These are phyloP conservation scores for Drosophila parthenogenetica DNA, from an alignment of 2,888 invertebrate species.

Conservation along the genomic window DNA sequence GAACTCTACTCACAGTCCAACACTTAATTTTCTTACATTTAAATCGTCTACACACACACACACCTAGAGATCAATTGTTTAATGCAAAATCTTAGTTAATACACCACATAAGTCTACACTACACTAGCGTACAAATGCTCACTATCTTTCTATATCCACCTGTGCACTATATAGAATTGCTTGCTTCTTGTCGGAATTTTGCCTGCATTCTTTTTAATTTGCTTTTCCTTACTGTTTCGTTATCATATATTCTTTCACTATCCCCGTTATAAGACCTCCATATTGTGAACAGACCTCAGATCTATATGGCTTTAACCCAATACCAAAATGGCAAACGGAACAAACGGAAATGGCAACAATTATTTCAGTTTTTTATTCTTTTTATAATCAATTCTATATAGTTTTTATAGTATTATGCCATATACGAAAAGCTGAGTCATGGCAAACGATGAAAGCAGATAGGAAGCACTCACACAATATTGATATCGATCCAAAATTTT, in stretches of 20 bases:
- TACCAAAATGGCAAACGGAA: slow-evolving; percentile 30
- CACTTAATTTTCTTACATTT: too few relatives aligned
- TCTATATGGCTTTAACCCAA: not conserved
- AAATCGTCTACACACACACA: too few relatives aligned
- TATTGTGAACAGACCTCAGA: slow-evolving; percentile 14
- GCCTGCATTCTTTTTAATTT: slow-evolving; percentile 26
- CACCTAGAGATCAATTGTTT: too few relatives aligned
- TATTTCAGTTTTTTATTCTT: slow-evolving; percentile 4
- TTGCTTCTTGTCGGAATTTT: slow-evolving; percentile 19
- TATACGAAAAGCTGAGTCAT: slow-evolving; percentile 32
- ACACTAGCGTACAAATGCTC: not conserved
- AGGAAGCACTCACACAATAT: slow-evolving; percentile 11
- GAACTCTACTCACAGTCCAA: too few relatives aligned
- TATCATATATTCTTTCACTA: slow-evolving; percentile 26
- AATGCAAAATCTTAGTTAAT: not conserved
- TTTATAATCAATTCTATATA: slow-evolving; percentile 6
- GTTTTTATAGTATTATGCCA: slow-evolving; percentile 17
- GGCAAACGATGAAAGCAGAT: slow-evolving; percentile 20
- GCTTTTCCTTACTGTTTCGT: slow-evolving; percentile 33
- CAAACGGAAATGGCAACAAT: slow-evolving; percentile 39
- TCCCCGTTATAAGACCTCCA: not conserved
- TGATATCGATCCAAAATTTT: slow-evolving; percentile 47
- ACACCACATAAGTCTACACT: not conserved
- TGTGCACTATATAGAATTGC: slow-evolving; percentile 32
- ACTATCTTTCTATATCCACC: slow-evolving; percentile 22